These are phyloP conservation scores for Spatulosminthurus flaviceps DNA, from an alignment of 2,888 invertebrate genomes.

Conservation along the genomic window DNA sequence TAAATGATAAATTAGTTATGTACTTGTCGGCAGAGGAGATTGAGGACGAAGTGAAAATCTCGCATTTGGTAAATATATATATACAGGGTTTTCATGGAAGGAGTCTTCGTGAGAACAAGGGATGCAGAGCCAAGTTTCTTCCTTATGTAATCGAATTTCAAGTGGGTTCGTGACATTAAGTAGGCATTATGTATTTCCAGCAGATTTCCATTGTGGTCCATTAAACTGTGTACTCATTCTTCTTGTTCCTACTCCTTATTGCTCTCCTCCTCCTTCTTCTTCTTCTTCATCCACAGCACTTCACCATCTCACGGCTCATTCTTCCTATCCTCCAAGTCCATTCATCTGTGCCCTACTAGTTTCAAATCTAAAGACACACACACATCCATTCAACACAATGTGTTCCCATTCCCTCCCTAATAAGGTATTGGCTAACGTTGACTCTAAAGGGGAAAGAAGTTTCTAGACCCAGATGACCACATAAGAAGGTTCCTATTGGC, in stretches of 20 bases:
- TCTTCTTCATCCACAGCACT: not conserved
- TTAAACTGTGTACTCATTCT: constrained; percentile 25
- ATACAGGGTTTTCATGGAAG: constrained; percentile 22
- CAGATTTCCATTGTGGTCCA: constrained; percentile 34
- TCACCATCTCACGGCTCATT: too few species aligned
- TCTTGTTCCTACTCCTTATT: not conserved
- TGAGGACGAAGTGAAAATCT: constrained; percentile 26
- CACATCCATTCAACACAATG: too few species aligned
- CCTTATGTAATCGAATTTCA: constrained; percentile 42
- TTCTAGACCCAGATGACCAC: too few species aligned
- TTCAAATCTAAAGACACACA: too few species aligned
- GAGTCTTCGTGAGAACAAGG: constrained; percentile 27
- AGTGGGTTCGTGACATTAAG: constrained; percentile 37
- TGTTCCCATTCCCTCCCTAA: too few species aligned
- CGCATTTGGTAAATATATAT: constrained; percentile 19
- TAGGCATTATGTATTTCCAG: constrained; percentile 35
- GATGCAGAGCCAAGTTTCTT: not conserved
- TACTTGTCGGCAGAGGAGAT: constrained; percentile 32
- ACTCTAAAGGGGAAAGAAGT: too few species aligned
- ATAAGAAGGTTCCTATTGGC: too few species aligned
- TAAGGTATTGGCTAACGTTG: too few species aligned
- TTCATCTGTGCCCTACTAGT: too few species aligned
- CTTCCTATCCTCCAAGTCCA: too few species aligned
- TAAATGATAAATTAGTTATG: constrained; percentile 46
- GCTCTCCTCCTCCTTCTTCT: not conserved